These are phyloP conservation scores for Thamnophis elegans DNA, from an alignment of 2,797 vertebrate species.

Conservation along the genomic window DNA sequence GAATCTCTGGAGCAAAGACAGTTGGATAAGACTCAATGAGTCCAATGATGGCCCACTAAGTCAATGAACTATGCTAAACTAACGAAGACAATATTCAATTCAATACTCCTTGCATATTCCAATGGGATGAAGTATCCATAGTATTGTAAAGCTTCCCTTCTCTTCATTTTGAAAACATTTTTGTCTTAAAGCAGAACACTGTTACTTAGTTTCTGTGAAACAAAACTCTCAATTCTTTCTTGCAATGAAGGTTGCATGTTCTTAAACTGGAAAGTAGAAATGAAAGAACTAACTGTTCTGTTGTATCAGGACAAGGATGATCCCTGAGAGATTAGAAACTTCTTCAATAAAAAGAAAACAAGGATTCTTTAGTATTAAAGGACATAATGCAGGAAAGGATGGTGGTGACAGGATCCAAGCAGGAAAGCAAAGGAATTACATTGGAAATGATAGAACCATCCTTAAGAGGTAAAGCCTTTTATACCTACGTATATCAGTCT, in stretches of 20 bases:
- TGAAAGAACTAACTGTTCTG: neutral
- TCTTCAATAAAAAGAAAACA: neutral
- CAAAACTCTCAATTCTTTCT: neutral
- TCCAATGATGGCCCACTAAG: neutral
- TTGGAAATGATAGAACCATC: neutral
- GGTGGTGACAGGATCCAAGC: neutral
- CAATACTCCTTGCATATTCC: neutral
- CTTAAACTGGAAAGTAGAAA: neutral
- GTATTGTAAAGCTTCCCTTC: neutral
- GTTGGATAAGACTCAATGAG: neutral
- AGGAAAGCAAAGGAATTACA: neutral
- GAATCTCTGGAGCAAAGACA: neutral
- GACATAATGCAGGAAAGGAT: neutral
- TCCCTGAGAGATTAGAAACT: neutral
- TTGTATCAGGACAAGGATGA: neutral
- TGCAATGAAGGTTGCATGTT: neutral
- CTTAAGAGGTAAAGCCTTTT: neutral
- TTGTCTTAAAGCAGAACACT: neutral
- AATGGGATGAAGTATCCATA: neutral
- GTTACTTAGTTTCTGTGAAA: neutral
- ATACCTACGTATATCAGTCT: too few species aligned
- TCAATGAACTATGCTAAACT: neutral
- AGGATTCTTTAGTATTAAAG: neutral
- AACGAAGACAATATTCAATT: neutral
- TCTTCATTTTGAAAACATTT: neutral